Percentiles rank a stretch among this genome's conserved stretches.
phyloP scores from a whole-genome alignment of 2,888 invertebrate genomes.

The Anagyrus pseudococci region DNA sequence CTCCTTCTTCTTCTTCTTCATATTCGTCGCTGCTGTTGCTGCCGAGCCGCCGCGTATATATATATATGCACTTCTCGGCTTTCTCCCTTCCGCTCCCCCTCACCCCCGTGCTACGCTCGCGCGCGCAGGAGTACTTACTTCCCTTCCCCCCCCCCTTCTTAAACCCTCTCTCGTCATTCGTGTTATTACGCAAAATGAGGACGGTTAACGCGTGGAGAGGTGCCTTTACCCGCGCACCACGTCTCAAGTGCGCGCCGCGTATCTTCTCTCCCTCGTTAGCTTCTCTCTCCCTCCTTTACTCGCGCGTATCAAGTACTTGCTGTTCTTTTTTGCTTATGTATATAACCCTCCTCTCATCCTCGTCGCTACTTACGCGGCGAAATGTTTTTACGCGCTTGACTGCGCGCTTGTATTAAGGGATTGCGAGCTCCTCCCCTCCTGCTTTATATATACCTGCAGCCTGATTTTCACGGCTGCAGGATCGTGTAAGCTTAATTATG shows the following conservation, averaged over 20 bases:
- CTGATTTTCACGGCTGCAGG: too few relatives aligned
- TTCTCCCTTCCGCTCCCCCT: constrained; percentile 14
- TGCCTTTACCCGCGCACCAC: too few relatives aligned
- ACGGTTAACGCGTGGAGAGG: neutral
- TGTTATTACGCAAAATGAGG: constrained; percentile 32
- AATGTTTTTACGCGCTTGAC: too few relatives aligned
- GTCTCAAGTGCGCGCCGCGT: too few relatives aligned
- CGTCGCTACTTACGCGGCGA: too few relatives aligned
- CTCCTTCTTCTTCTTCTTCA: constrained; percentile 4
- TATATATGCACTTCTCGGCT: constrained; percentile 10
- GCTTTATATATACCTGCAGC: too few relatives aligned
- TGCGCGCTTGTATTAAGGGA: too few relatives aligned
- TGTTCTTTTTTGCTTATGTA: too few relatives aligned
- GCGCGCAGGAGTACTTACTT: constrained; percentile 1
- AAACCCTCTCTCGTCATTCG: constrained; percentile 10
- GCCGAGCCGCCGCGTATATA: too few relatives aligned
- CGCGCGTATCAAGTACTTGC: neutral
- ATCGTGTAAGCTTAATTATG: too few relatives aligned
- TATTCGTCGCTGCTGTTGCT: constrained; percentile 8
- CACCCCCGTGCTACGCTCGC: constrained; percentile 3
- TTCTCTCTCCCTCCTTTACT: neutral
- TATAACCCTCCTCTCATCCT: too few relatives aligned
- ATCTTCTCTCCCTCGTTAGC: neutral
- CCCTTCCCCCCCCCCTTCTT: constrained; percentile 14
- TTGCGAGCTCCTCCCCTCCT: too few relatives aligned